Evolutionary conservation across 2,797 vertebrate genomes (phyloP), one percentile per base, ranked within the genome.

Genomic region (Adelosebastes latens): DNA sequence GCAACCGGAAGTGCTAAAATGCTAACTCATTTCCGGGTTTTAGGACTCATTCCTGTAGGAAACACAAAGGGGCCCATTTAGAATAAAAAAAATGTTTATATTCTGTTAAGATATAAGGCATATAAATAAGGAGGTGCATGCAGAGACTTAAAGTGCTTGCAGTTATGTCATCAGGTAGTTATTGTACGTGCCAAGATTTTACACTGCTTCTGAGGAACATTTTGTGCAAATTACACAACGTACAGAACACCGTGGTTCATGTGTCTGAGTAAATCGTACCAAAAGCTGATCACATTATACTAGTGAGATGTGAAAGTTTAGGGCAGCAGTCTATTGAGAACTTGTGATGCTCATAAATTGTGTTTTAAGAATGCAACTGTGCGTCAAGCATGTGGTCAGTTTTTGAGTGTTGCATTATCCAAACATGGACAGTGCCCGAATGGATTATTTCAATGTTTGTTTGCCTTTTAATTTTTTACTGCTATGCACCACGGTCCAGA

Each of bases 271-370:
- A 12, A 46, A 70, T 32, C 13, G 5, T 29, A n/a, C 58, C 18
- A 61, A 82, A 77, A 77, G 53, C 68, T 60, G 49, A 60, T 59
- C 36, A 32, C 20, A 34, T 58, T 69, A 31, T 5, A 20, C 27
- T 52, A 18, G 42, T 63, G 18, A 62, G 31, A 46, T 34, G 6
- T 71, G 27, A 62, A 32, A 55, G 31, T 14, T 8, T n/a, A 22
- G 4, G 39, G 16, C 46, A 66, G 25, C 1, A 53, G 42, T 46
- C 3, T 18, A 53, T 27, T 25, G 6, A 59, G 31, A 78, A 63
- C 3, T n/a, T n/a, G 3, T 36, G 9, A 78, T 58, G 27, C 34
- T 49, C 46, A 8, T 49, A 18, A 46, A 46, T 46, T 46, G 42
- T 46, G 42, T n/a, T 52, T 9, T 52, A 52, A 46, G 42, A 0